Base-by-base conservation (phyloP, 1,140 invertebrate genomes). In the Solen grandis region DNA sequence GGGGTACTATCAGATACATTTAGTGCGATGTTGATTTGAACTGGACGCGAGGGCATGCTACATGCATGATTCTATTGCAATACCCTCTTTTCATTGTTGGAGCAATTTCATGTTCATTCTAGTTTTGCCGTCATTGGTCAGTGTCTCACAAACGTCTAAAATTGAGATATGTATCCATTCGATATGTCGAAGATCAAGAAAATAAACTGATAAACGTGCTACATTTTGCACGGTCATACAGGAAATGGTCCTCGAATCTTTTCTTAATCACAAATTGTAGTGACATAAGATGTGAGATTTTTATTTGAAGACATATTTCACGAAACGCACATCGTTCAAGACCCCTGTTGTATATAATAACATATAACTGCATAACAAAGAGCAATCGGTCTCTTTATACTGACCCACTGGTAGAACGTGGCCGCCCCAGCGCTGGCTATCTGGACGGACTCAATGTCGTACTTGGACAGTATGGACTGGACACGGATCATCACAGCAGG, bases 391-490 rank as follows among this genome's bases (percentile, higher is more conserved):
- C n/a, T 13, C 46, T 13, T n/a, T 14, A 35, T n/a, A 72, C 80
- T n/a, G n/a, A 84, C 84, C 84, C 84, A 86, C 35, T 80, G 79
- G 65, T 81, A 86, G 50, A 86, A 86, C 2, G 84, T 86, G 36
- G 84, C 84, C 2, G 84, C 84, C n/a, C 84, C 84, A 16, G 75
- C 82, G 60, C 84, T 86, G 2, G 84, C 82, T n/a, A 84, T 81
- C 66, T 86, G 79, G 16, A 86, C 75, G 4, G 76, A 74, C 25
- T 75, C 79, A 14, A 86, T 25, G 52, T 86, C 82, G 41, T 83
- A 84, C 19, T 78, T 69, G 27, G 57, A 50, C 10, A 86, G 29
- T 3, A 86, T 86, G 22, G 55, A 27, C 29, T 84, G 77, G 2
- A 81, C 79, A 59, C 72, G 70, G 16, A n/a, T 25, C n/a, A 84